Evolutionary conservation across 2,113 vertebrate genomes (phyloP).

Genomic region (Callipepla squamata): DNA sequence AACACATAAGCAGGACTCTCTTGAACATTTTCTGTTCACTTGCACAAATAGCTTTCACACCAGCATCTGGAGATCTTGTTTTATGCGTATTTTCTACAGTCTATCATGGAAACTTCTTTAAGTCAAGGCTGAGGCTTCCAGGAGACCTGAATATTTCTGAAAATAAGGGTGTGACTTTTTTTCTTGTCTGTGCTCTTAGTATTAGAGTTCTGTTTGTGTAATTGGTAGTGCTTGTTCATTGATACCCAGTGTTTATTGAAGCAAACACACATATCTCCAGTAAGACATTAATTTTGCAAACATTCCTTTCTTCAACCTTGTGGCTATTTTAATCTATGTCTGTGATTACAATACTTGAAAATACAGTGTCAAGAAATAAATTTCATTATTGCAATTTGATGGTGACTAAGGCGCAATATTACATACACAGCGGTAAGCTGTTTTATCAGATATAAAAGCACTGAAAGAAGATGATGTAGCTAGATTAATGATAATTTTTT

Average conservation of each 20-base stretch:
- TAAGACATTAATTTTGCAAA: background rate
- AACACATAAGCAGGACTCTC: background rate
- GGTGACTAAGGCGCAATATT: background rate
- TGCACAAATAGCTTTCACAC: background rate
- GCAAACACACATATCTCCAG: background rate
- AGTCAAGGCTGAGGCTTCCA: background rate
- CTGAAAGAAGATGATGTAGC: background rate
- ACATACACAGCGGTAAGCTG: background rate
- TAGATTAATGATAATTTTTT: constrained; percentile 8
- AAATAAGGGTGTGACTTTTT: background rate
- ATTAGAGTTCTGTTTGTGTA: background rate
- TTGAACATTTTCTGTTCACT: background rate
- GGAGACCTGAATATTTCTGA: background rate
- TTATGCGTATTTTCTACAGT: background rate
- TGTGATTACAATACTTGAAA: background rate
- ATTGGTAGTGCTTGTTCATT: background rate
- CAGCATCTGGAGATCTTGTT: too few relatives aligned
- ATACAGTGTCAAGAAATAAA: background rate
- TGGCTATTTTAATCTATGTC: background rate
- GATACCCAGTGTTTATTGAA: background rate
- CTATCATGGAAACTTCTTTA: background rate
- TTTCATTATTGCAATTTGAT: background rate
- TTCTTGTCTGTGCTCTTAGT: background rate
- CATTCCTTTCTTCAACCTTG: rapidly evolving
- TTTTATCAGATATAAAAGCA: background rate